A percentile compares a stretch with the other conserved stretches of the same genome.
Conservation (phyloP, 2,113 vertebrate genomes). For the Hippocampus zosterae region DNA sequence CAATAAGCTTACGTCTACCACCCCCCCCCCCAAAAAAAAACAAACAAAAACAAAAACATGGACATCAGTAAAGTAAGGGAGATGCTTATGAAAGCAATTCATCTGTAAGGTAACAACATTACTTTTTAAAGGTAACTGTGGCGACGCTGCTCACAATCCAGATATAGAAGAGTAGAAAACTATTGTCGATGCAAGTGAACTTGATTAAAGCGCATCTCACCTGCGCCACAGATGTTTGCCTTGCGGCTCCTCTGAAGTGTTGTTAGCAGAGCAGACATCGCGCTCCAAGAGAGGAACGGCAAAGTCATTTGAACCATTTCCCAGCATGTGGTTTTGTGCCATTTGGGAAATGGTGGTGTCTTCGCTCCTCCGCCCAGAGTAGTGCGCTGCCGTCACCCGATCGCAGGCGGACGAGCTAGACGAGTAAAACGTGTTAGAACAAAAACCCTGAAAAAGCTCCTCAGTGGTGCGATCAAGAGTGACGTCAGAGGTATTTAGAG, state of each 20-base stretch:
- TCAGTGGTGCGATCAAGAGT: no score
- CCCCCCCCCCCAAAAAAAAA: no score
- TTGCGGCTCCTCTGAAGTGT: neutral
- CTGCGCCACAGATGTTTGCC: conserved; percentile 53
- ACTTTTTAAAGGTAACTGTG: no score
- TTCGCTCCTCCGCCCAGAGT: neutral
- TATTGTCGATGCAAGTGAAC: neutral
- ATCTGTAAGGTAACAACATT: no score
- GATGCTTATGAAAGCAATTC: no score
- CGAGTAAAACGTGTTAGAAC: conserved; percentile 46
- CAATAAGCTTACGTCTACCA: no score
- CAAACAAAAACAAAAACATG: no score
- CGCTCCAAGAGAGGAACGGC: neutral
- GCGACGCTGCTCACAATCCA: no score
- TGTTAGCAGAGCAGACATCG: neutral
- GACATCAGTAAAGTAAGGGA: no score
- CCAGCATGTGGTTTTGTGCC: conserved; percentile 24
- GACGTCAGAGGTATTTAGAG: neutral
- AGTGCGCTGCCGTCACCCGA: neutral
- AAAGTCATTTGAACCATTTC: neutral
- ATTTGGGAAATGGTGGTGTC: conserved; percentile 23
- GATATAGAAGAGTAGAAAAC: neutral
- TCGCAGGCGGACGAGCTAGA: conserved; percentile 10
- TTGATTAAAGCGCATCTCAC: conserved; percentile 36
- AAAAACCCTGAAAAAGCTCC: neutral